phyloP scores from a whole-genome alignment of 2,888 invertebrate species.

The Encarsia formosa region DNA sequence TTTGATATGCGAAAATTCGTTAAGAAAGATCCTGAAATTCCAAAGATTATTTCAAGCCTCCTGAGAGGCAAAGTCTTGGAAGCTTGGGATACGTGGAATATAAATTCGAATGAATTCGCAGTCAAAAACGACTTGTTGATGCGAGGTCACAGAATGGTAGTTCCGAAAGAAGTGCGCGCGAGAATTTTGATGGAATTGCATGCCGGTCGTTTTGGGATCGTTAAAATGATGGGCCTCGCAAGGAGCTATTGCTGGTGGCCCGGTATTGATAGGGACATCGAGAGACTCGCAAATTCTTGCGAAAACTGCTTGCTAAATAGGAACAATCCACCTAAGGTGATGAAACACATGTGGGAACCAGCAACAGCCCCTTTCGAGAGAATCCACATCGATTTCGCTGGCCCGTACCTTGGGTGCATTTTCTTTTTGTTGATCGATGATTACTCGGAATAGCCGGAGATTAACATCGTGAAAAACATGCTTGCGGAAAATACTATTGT shows the following conservation, averaged over 20 bases:
- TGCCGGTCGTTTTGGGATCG: not conserved
- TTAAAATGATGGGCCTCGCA: conserved; percentile 6
- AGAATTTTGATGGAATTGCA: conserved; percentile 1
- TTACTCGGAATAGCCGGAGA: not conserved
- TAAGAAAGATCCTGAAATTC: not conserved
- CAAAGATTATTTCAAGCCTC: not conserved
- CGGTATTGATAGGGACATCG: conserved; percentile 14
- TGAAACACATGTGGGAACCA: conserved; percentile 3
- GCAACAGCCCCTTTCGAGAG: conserved; percentile 2
- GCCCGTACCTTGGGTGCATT: not conserved
- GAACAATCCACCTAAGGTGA: not conserved
- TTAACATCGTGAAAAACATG: conserved; percentile 1
- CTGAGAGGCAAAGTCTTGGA: not conserved
- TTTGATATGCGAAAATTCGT: not conserved
- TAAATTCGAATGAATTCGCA: not conserved
- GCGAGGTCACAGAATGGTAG: not conserved
- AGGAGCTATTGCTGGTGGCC: conserved; percentile 14
- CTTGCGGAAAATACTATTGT: not conserved
- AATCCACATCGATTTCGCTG: conserved; percentile 4
- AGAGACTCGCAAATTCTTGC: conserved; percentile 10
- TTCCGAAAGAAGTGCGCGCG: not conserved
- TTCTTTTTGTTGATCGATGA: conserved; percentile 7
- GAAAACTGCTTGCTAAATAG: conserved; percentile 3
- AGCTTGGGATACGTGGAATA: not conserved
- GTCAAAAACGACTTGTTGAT: not conserved